phyloP scores from a whole-genome alignment of 2,888 invertebrate genomes.

The Athrips mouffetella region DNA sequence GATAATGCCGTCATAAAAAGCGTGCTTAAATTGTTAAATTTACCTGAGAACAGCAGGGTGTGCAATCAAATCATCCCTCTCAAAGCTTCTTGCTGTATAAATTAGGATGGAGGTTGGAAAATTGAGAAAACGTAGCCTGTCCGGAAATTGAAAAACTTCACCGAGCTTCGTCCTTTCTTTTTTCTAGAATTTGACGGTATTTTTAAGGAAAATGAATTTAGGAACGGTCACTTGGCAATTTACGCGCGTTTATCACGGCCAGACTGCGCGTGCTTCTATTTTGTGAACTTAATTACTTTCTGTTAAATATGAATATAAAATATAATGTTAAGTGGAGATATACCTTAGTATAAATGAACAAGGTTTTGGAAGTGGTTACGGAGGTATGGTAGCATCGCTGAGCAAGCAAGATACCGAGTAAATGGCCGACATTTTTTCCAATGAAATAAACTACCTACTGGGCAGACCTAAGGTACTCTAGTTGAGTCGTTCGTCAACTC shows the following conservation, averaged over 20 bases:
- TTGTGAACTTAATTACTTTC: neutral
- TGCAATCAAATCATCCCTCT: conserved; percentile 65
- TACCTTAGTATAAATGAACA: too few species aligned
- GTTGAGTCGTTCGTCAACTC: too few species aligned
- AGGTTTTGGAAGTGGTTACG: too few species aligned
- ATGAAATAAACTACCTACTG: too few species aligned
- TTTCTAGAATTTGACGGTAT: conserved; percentile 61
- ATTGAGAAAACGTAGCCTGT: conserved; percentile 63
- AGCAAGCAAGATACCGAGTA: too few species aligned
- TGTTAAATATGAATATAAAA: too few species aligned
- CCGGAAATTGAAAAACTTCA: conserved; percentile 77
- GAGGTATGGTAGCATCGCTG: too few species aligned
- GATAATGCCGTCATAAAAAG: conserved; percentile 62
- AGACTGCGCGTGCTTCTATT: conserved; percentile 20
- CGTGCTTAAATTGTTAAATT: conserved; percentile 65
- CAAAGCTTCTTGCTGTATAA: conserved; percentile 64
- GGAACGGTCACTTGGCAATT: conserved; percentile 41
- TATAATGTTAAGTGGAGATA: too few species aligned
- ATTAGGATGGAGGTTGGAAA: conserved; percentile 62
- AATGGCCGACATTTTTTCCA: too few species aligned
- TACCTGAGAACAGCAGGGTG: conserved; percentile 65
- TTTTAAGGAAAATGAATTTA: conserved; percentile 44
- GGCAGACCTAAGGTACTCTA: too few species aligned
- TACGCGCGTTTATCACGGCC: conserved; percentile 36
- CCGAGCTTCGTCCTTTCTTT: conserved; percentile 44